Evolutionary conservation across 2,888 invertebrate species (phyloP).

Genomic region (Himalopsyche anomala): DNA sequence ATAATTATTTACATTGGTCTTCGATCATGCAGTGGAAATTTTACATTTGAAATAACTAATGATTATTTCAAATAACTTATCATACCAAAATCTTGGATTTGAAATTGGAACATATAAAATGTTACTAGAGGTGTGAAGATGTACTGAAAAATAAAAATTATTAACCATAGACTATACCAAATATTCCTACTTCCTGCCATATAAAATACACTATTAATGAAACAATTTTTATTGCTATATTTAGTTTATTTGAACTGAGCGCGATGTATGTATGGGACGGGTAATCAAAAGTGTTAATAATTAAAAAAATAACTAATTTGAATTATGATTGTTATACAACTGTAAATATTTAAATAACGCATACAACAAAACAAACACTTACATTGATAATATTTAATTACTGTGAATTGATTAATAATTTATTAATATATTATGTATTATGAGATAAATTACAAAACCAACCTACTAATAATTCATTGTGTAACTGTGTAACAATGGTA

Average conservation of each 20-base stretch:
- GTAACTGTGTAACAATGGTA: conserved; percentile 40
- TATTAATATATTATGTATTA: conserved; percentile 32
- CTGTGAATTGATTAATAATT: conserved; percentile 43
- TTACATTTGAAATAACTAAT: not conserved
- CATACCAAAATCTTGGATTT: not conserved
- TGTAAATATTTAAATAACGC: conserved; percentile 40
- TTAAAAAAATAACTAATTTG: conserved; percentile 15
- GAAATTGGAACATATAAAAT: not conserved
- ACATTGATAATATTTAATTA: conserved; percentile 27
- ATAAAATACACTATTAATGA: conserved; percentile 35
- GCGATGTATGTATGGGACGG: conserved; percentile 16
- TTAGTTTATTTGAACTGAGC: conserved; percentile 5
- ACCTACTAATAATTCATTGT: conserved; percentile 40
- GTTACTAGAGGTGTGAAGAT: not conserved
- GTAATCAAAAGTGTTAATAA: conserved; percentile 34
- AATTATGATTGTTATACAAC: conserved; percentile 25
- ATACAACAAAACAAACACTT: conserved; percentile 39
- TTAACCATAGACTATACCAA: conserved; percentile 23
- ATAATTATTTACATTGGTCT: too few species aligned
- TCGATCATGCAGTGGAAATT: too few species aligned
- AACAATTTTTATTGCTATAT: conserved; percentile 19
- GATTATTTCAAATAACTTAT: not conserved
- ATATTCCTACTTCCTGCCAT: conserved; percentile 36
- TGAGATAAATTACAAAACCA: conserved; percentile 21
- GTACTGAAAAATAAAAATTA: too few species aligned